These are phyloP conservation scores for Chauna torquata DNA, from an alignment of 2,113 vertebrate species.

Conservation along the genomic window DNA sequence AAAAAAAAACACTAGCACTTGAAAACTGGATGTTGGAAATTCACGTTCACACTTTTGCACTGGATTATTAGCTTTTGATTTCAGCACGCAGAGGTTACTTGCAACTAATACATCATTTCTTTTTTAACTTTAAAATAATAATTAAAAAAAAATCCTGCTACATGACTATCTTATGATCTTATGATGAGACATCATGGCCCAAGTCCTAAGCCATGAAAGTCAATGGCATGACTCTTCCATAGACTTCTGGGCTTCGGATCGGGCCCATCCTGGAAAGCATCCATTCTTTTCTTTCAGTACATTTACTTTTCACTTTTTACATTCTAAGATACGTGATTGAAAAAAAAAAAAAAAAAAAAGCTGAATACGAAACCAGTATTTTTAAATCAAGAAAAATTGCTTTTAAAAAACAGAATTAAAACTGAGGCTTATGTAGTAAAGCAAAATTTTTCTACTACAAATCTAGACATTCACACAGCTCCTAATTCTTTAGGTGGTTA, in stretches of 20 bases:
- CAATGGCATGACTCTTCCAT: not conserved
- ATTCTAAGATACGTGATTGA: not conserved
- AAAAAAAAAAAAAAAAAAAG: not conserved
- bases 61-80: slow-evolving; percentile 23
- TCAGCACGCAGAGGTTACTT: not conserved
- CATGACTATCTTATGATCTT: slow-evolving; percentile 18
- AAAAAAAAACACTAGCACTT: not conserved
- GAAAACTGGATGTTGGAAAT: slow-evolving; percentile 46
- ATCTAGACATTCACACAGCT: not conserved
- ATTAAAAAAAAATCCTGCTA: not conserved
- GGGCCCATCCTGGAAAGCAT: not conserved
- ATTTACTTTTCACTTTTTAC: not conserved
- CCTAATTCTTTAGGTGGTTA: not conserved
- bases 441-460: not conserved
- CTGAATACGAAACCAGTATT: slow-evolving; percentile 36
- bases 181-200: not conserved
- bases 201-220: not conserved
- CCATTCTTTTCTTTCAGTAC: not conserved
- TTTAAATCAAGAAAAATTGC: slow-evolving; percentile 32
- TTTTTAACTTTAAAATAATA: slow-evolving; percentile 17
- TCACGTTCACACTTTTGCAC: slow-evolving; percentile 53
- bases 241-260: not conserved
- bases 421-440: not conserved
- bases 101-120: not conserved
- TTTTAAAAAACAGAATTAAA: slow-evolving; percentile 13